Conservation (phyloP, 37 sponge, comb jelly and placozoan genomes). For the Halichondria panicea region DNA sequence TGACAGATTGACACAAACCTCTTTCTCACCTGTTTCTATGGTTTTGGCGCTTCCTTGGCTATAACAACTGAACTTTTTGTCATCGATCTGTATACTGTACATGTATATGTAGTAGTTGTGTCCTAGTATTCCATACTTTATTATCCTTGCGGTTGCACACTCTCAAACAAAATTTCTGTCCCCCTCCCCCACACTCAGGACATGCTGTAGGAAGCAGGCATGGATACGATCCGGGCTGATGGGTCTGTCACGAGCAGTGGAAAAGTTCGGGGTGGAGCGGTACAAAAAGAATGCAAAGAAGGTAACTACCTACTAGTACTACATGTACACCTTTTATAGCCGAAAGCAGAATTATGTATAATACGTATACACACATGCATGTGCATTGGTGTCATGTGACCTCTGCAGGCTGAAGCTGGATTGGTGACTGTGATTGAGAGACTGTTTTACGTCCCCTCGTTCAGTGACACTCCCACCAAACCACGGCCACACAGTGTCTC, state of each 20-base stretch:
- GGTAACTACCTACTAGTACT: slow-evolving; percentile 20
- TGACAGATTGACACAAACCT: too few species aligned
- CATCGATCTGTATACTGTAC: too few species aligned
- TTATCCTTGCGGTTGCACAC: too few species aligned
- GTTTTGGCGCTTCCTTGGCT: too few species aligned
- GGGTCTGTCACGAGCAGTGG: slow-evolving; percentile 74
- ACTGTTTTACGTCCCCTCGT: not conserved
- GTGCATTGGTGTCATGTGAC: not conserved
- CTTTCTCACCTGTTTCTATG: too few species aligned
- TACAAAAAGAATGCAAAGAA: slow-evolving; percentile 74
- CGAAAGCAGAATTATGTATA: too few species aligned
- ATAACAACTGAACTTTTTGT: too few species aligned
- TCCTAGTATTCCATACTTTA: too few species aligned
- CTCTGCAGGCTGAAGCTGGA: slow-evolving; percentile 50
- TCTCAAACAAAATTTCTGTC: too few species aligned
- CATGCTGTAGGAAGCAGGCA: slow-evolving; percentile 66
- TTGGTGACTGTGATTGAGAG: slow-evolving; percentile 36
- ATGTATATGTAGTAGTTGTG: too few species aligned
- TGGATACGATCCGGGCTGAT: slow-evolving; percentile 75
- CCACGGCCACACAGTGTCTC: too few species aligned
- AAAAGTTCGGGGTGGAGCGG: slow-evolving; percentile 69
- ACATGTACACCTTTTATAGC: not conserved
- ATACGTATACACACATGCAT: not conserved
- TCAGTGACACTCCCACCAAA: not conserved
- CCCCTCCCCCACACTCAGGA: too few species aligned